Evolutionary conservation across 2,113 vertebrate species (phyloP).

Genomic region (Podarcis muralis): DNA sequence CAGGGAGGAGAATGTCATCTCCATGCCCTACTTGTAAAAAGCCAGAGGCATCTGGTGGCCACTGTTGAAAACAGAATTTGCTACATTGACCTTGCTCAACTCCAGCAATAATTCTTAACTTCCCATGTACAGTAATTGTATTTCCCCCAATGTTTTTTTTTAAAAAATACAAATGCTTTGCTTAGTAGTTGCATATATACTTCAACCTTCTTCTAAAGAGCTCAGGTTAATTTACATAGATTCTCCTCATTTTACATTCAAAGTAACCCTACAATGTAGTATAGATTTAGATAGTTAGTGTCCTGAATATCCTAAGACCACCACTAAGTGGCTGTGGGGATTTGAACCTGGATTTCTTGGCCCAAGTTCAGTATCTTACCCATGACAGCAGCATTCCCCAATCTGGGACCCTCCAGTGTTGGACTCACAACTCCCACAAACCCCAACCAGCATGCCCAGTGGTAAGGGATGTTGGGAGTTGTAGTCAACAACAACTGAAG

Average conservation of each 20-base stretch:
- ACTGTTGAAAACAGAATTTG: not conserved
- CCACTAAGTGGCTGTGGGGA: not conserved
- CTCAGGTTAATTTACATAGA: not conserved
- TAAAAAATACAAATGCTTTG: not conserved
- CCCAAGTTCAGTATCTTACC: not conserved
- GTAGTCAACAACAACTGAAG: too few species aligned
- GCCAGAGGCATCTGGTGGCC: not conserved
- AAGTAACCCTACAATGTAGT: not conserved
- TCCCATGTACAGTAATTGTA: not conserved
- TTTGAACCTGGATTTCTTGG: too few species aligned
- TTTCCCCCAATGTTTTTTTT: not conserved
- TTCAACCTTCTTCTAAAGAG: not conserved
- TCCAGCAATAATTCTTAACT: not conserved
- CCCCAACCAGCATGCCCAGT: too few species aligned
- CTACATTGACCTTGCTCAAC: not conserved
- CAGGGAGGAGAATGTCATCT: not conserved
- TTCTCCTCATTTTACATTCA: not conserved
- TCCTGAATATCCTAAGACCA: not conserved
- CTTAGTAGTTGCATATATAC: not conserved
- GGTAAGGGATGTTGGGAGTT: too few species aligned
- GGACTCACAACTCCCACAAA: too few species aligned
- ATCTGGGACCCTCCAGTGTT: too few species aligned
- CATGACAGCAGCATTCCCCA: not conserved
- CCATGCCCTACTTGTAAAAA: not conserved
- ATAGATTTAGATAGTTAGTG: not conserved